phyloP scores from a whole-genome alignment of 2,888 invertebrate genomes.

The Heliconius ethilla region DNA sequence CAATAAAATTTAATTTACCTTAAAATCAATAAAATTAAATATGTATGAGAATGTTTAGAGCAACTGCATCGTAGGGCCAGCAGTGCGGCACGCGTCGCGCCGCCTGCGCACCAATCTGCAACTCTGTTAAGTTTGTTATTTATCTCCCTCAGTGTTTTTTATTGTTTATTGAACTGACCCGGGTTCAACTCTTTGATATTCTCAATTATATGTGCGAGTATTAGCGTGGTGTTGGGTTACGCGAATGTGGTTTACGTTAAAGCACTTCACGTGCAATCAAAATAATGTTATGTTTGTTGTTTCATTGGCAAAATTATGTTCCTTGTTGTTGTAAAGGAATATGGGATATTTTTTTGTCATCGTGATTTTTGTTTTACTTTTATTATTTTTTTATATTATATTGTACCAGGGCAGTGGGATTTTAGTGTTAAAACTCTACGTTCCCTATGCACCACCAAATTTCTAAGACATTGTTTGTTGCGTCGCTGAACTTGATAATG shows the following conservation, averaged over 20 bases:
- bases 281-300: neutral
- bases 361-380: neutral
- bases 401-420: neutral
- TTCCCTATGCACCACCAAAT: neutral
- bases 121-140: slow-evolving; percentile 48
- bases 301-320: neutral
- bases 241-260: neutral
- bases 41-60: slow-evolving; percentile 47
- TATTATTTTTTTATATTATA: neutral
- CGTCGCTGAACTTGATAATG: no score
- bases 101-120: slow-evolving; percentile 61
- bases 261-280: neutral
- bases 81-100: slow-evolving; percentile 73
- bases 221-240: slow-evolving; percentile 12
- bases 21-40: neutral
- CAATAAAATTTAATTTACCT: no score
- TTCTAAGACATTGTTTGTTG: no score
- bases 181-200: slow-evolving; percentile 37
- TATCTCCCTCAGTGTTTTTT: slow-evolving; percentile 46
- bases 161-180: slow-evolving; percentile 39
- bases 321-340: neutral
- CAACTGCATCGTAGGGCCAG: slow-evolving; percentile 51
- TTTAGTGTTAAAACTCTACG: neutral
- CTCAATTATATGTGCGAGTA: slow-evolving; percentile 8
- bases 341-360: no score